Evolutionary conservation across 2,113 vertebrate species (phyloP).

Genomic region (Periophthalmus modestus): DNA sequence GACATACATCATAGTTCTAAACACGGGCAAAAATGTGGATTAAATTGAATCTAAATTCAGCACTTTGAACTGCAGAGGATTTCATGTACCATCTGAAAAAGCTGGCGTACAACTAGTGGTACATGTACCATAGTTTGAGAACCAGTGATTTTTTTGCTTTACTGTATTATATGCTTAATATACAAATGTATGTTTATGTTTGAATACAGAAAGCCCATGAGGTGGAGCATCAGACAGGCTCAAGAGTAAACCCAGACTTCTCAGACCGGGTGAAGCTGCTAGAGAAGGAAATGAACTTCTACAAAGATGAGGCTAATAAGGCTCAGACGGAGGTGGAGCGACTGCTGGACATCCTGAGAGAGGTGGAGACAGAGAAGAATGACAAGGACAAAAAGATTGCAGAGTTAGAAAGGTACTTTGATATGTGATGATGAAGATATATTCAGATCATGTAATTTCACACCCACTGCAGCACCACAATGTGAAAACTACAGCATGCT

Average conservation of each 20-base stretch:
- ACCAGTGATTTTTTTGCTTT: background rate
- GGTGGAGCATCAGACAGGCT: conserved; percentile 88
- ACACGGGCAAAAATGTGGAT: too few species aligned
- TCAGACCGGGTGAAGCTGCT: conserved; percentile 91
- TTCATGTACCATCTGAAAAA: too few species aligned
- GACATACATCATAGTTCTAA: too few species aligned
- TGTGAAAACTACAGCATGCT: background rate
- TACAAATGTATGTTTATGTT: conserved; percentile 19
- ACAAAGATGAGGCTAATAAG: conserved; percentile 92
- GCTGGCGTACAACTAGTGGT: too few species aligned
- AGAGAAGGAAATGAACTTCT: conserved; percentile 93
- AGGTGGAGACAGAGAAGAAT: conserved; percentile 97
- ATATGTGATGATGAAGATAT: background rate
- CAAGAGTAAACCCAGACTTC: conserved; percentile 90
- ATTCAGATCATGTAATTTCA: background rate
- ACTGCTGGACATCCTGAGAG: conserved; percentile 94
- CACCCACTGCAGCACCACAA: background rate
- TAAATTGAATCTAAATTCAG: too few species aligned
- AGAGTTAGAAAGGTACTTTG: conserved; percentile 91
- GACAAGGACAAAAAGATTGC: conserved; percentile 99
- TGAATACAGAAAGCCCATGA: conserved; percentile 86
- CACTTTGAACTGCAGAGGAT: too few species aligned
- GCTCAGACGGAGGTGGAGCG: conserved; percentile 93
- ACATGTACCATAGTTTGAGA: too few species aligned
- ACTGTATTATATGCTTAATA: background rate